Conservation (phyloP, 2,113 vertebrate species). For the Ia io region DNA sequence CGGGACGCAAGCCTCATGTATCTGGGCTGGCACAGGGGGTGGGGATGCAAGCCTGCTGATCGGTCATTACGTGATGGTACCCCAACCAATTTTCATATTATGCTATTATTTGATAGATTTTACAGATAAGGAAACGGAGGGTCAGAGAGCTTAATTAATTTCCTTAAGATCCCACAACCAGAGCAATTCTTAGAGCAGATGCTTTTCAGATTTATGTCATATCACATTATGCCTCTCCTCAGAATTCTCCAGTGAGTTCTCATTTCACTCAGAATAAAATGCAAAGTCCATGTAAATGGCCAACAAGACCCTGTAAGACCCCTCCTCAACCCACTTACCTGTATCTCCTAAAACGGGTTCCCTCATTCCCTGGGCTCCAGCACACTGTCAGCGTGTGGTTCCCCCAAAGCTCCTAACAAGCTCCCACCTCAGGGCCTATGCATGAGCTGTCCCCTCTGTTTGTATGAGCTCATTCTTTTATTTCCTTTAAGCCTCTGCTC, state of each 20-base stretch:
- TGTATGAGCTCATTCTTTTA: not conserved
- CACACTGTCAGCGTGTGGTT: not conserved
- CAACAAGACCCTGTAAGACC: not conserved
- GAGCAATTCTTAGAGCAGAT: not conserved
- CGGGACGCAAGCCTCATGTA: too few relatives aligned
- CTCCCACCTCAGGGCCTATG: not conserved
- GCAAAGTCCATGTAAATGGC: not conserved
- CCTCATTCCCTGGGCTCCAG: not conserved
- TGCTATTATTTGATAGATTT: not conserved
- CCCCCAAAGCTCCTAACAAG: not conserved
- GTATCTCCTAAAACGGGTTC: not conserved
- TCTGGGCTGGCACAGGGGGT: too few relatives aligned
- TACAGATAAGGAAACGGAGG: not conserved
- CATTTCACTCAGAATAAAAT: not conserved
- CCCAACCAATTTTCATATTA: too few relatives aligned
- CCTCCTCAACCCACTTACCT: not conserved
- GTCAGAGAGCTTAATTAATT: not conserved
- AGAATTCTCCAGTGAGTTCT: slow-evolving; percentile 10
- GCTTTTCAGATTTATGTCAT: not conserved
- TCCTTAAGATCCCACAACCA: not conserved
- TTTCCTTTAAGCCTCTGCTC: not conserved
- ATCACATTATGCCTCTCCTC: not conserved
- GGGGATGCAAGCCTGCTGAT: too few relatives aligned
- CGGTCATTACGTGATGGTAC: too few relatives aligned
- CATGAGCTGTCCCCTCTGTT: not conserved